Evolutionary conservation across 2,113 vertebrate genomes (phyloP), one percentile per base, ranked within the genome.

Genomic region (Hydrolagus affinis): DNA sequence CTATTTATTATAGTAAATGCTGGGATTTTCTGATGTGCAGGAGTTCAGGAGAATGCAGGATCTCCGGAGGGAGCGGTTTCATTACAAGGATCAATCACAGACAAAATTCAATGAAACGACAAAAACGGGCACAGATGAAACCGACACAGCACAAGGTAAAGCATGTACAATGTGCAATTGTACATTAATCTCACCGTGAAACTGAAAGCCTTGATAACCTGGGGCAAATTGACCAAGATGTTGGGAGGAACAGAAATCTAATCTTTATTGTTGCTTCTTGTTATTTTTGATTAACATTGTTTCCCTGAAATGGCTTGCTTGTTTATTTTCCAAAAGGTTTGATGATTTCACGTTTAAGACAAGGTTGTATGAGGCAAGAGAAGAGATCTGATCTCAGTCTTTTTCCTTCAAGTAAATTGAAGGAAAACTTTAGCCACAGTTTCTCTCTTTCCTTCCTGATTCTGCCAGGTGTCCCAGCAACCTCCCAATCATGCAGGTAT

Each of bases 1-100:
- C 44, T 44, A 44, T 44, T 44, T 44, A 44, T 44, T 44, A 44
- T 44, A 44, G 44, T 44, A 44, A 44, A 44, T 44, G 44, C 1
- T 44, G 44, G 44, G 44, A 30, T 83, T 21, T 66, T 83, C 9
- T 83, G 60, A 66, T 9, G 9, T 83, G 60, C 62, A 83, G 78
- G 78, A 83, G 28, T 66, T 83, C 8, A 83, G 32, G 28, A 83
- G 78, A 83, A 83, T 83, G 62, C 78, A 83, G 14, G 78, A 83
- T 25, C 64, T 83, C 60, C 25, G 77, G 66, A 83, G 78, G 15
- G 60, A 83, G 25, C 78, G 62, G 3, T 83, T 30, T 32, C 62
- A 25, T 66, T 62, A 59, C 28, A 14, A 62, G 25, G 60, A 66
- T 14, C 78, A 59, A 83, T 83, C 66, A 15, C 60, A 15, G 9